Evolutionary conservation across 2,797 vertebrate genomes (phyloP), one percentile per base, ranked within the genome.

Genomic region (Triplophysa bombifrons): DNA sequence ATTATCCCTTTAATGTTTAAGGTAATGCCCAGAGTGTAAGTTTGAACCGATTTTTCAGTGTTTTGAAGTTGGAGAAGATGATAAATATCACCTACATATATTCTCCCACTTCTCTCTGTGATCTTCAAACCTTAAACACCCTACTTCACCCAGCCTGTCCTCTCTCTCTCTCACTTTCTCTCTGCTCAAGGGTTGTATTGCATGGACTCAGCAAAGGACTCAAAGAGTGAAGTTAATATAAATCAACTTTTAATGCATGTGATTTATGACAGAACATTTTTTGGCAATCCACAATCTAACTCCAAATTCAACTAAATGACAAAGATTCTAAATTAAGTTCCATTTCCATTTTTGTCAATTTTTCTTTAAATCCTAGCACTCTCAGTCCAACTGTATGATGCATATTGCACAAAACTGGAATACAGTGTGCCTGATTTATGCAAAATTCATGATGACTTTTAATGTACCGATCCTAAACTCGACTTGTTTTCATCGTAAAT

Each of bases 121-220:
- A 30, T 69, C 3, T 44, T 25, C 10, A 7, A 4, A 34, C 8
- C 61, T 20, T 38, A 78, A 64, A 85, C 82, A 44, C 53, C 60
- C 77, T 78, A 51, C 30, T 34, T 64, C 56, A 38, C 77, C 76
- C 56, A 69, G 41, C 77, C 63, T 25, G 20, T 13, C 1, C 46
- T 48, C 17, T 72, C 67, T 44, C 53, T 68, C 61, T 34, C 2
- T 66, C 72, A 44, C 53, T 67, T 13, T 44, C 63, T 74, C 51
- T 67, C 0, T 73, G 34, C 20, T 22, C 25, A 56, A 50, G 38
- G 25, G 41, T 46, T 66, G 38, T 70, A 22, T 61, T 67, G 53
- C 74, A 75, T 25, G 66, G 65, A 61, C 65, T 69, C 53, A 76
- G 74, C 74, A 68, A 68, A 48, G 22, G 5, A 68, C 53, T 76